Evolutionary conservation across 1,140 invertebrate species (phyloP).

Genomic region (Cyrtorhinus lividipennis): DNA sequence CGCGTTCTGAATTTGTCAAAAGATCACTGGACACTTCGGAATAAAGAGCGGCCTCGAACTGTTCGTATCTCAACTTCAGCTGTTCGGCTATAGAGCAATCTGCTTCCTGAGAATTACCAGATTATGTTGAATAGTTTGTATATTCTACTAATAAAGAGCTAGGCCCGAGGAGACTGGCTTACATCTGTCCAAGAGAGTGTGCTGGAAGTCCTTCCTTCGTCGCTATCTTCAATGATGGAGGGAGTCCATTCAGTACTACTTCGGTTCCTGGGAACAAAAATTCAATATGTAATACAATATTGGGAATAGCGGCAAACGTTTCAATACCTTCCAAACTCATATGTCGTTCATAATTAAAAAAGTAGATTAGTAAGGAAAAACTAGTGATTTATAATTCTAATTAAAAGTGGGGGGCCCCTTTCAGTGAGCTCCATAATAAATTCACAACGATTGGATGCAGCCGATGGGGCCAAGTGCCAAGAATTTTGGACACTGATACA

Average conservation of each 20-base stretch:
- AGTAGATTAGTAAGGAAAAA: too few species aligned
- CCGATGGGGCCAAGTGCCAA: too few species aligned
- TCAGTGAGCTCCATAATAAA: too few species aligned
- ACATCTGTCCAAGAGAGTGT: slow-evolving; percentile 14
- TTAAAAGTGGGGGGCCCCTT: too few species aligned
- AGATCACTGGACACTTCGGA: background rate
- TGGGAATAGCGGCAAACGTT: too few species aligned
- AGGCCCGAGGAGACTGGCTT: too few species aligned
- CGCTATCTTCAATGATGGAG: background rate
- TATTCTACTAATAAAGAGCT: too few species aligned
- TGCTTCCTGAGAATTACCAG: background rate
- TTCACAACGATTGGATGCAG: too few species aligned
- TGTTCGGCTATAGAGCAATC: background rate
- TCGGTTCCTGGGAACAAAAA: background rate
- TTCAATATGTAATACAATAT: background rate
- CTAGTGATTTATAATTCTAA: too few species aligned
- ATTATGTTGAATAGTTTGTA: background rate
- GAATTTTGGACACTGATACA: too few species aligned
- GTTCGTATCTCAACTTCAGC: slow-evolving; percentile 4
- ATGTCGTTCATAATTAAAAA: too few species aligned
- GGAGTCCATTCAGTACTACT: slow-evolving; percentile 7
- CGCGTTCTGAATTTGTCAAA: background rate
- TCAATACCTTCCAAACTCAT: too few species aligned
- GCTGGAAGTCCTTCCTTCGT: slow-evolving; percentile 8
- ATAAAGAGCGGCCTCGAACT: slow-evolving; percentile 16